Base-by-base conservation (phyloP, 2,888 invertebrate species). In the Choreutis nemorana region DNA sequence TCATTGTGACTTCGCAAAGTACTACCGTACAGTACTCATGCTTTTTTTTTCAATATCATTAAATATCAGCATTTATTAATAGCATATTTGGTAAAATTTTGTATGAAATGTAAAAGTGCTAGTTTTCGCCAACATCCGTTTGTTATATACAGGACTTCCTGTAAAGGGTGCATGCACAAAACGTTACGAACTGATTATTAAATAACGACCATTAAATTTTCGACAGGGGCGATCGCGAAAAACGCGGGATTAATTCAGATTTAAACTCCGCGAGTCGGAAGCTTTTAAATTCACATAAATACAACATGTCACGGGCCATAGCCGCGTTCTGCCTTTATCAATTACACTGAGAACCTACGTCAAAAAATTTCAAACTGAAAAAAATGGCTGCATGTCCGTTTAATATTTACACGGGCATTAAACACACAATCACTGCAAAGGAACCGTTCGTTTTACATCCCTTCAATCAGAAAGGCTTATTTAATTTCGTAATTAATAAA, bases 281-380 rank as follows among this genome's bases (percentile, higher is more conserved):
- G 66, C 71, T 67, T 72, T 75, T 73, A 72, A 73, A 73, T 61
- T 58, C 64, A 56, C 63, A 67, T 75, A 71, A 72, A 75, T 73
- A 70, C 61, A 64, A 59, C 68, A 73, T 68, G 71, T 67, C 66
- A 64, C 51, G 66, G 57, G 43, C 41, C 50, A 49, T 53, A 45
- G 53, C 43, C 46, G 45, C 48, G 54, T 46, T 44, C 55, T 56
- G 63, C 73, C 70, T 71, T 72, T 70, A 73, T 72, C 75, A 75
- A 71, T 73, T 71, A 73, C 66, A 59, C 49, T 44, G 49, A 50
- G 54, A 49, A 50, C 47, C 53, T 49, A 50, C 53, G 60, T 57
- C 57, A 59, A 60, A 71, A 30, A 60, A 62, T 55, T 50, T 41
- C 50, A 43, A 49, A 51, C 45, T 44, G 48, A 41, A 53, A 55